Evolutionary conservation across 2,113 vertebrate genomes (phyloP).

Genomic region (Ophiodon elongatus): DNA sequence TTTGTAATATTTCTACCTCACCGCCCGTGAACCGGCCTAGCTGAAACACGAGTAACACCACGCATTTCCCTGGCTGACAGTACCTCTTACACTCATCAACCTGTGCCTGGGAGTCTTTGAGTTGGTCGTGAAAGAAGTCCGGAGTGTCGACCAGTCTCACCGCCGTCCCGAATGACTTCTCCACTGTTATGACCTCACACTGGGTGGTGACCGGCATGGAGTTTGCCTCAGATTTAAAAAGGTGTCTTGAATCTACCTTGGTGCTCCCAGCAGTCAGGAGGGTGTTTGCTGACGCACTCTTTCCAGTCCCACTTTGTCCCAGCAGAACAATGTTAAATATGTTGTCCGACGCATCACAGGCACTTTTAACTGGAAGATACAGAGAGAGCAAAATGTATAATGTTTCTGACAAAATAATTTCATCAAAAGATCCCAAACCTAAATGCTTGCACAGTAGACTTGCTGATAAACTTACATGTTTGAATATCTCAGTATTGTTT

Average conservation of each 20-base stretch:
- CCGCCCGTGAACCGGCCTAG: slow-evolving; percentile 26
- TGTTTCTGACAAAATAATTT: neutral
- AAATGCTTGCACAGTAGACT: neutral
- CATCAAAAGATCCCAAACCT: neutral
- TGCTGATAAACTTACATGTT: neutral
- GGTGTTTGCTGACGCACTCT: slow-evolving; percentile 58
- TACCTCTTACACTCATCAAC: slow-evolving; percentile 41
- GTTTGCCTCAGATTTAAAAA: slow-evolving; percentile 23
- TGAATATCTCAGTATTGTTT: neutral
- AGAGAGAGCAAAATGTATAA: neutral
- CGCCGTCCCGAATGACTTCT: neutral
- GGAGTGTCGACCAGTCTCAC: slow-evolving; percentile 50
- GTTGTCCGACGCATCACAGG: rapidly evolving
- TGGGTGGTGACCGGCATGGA: slow-evolving; percentile 33
- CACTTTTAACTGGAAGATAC: neutral
- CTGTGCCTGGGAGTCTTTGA: neutral
- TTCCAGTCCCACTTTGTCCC: slow-evolving; percentile 39
- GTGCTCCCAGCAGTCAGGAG: slow-evolving; percentile 18
- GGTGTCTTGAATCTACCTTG: rapidly evolving
- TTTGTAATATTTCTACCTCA: slow-evolving; percentile 28
- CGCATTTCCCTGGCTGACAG: neutral
- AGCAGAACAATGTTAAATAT: slow-evolving; percentile 28
- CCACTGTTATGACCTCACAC: neutral
- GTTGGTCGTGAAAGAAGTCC: slow-evolving; percentile 29
- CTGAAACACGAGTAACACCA: slow-evolving; percentile 50